Evolutionary conservation across 1,140 invertebrate genomes (phyloP).

Genomic region (Nixonia krombeini): DNA sequence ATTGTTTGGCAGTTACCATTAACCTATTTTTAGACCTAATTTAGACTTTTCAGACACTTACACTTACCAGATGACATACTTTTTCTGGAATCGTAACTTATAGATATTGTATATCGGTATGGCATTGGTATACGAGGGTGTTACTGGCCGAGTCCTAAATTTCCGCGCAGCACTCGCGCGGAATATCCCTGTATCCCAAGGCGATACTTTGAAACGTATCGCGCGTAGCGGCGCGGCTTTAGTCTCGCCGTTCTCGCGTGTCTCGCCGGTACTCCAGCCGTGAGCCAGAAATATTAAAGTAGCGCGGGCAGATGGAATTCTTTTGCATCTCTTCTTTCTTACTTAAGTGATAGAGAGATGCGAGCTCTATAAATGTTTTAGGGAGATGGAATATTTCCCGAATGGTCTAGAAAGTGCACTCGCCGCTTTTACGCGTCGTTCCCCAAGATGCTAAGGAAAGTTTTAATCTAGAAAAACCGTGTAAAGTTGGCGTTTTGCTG

Average conservation of each 20-base stretch:
- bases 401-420: too few species aligned
- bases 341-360: neutral
- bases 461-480: too few species aligned
- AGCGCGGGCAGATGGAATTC: conserved; percentile 13
- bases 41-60: too few species aligned
- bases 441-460: too few species aligned
- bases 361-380: neutral
- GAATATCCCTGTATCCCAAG: conserved; percentile 22
- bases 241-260: conserved; percentile 19
- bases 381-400: too few species aligned
- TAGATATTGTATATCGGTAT: conserved; percentile 9
- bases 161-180: conserved; percentile 24
- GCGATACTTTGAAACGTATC: conserved; percentile 28
- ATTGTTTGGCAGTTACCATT: too few species aligned
- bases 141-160: conserved; percentile 19
- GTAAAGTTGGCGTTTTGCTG: too few species aligned
- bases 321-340: conserved; percentile 3
- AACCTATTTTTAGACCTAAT: too few species aligned
- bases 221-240: conserved; percentile 21
- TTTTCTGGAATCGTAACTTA: conserved; percentile 9
- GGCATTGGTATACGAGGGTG: too few species aligned
- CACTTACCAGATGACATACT: conserved; percentile 11
- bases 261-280: conserved; percentile 11
- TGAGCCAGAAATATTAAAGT: conserved; percentile 25
- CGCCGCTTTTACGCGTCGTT: too few species aligned